phyloP scores from a whole-genome alignment of 2,888 invertebrate species.

The Plebejus anna region DNA sequence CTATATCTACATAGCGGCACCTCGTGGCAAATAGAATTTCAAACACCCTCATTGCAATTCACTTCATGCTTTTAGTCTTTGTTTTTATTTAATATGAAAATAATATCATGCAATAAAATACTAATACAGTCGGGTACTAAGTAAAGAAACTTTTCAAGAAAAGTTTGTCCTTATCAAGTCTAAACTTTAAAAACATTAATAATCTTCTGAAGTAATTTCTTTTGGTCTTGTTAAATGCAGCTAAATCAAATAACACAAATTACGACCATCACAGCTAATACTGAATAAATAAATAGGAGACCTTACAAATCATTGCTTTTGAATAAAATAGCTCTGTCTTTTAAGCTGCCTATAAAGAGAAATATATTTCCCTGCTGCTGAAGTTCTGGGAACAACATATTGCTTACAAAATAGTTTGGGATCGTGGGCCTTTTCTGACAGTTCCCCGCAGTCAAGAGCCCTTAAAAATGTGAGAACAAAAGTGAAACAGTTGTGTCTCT shows the following conservation, averaged over 20 bases:
- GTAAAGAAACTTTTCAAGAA: neutral
- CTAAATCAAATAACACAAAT: constrained; percentile 61
- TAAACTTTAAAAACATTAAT: neutral
- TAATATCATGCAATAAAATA: neutral
- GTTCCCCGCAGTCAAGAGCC: constrained; percentile 84
- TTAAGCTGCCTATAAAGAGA: constrained; percentile 87
- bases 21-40: too few species aligned
- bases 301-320: constrained; percentile 60
- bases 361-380: constrained; percentile 91
- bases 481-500: constrained; percentile 90
- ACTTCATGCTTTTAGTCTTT: neutral
- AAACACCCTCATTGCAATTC: neutral
- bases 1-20: too few species aligned
- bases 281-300: constrained; percentile 66
- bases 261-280: constrained; percentile 76
- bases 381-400: constrained; percentile 89
- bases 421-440: constrained; percentile 84
- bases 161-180: neutral
- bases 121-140: neutral
- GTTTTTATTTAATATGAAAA: neutral
- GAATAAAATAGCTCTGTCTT: constrained; percentile 70
- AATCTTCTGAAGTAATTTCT: constrained; percentile 32
- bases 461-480: constrained; percentile 91
- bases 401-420: constrained; percentile 88
- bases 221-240: constrained; percentile 76